phyloP scores from a whole-genome alignment of 2,113 vertebrate species.

The Lutjanus erythropterus region DNA sequence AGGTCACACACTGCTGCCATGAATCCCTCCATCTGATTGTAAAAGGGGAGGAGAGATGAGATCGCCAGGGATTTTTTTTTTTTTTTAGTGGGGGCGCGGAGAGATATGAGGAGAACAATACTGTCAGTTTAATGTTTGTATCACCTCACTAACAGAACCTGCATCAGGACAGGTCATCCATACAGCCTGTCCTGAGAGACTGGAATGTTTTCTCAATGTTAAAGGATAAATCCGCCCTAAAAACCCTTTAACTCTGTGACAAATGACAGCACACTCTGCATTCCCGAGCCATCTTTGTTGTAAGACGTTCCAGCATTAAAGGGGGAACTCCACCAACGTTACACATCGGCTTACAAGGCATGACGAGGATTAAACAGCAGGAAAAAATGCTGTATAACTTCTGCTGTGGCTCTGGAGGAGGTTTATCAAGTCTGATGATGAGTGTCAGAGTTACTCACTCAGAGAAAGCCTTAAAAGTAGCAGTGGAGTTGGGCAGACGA shows the following conservation, averaged over 20 bases:
- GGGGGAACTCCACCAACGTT: neutral
- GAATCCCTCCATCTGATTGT: slow-evolving; percentile 26
- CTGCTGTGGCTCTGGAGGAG: neutral
- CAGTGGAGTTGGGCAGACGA: neutral
- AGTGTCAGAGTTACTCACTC: neutral
- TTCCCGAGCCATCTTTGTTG: neutral
- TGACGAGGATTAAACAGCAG: neutral
- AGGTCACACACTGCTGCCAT: slow-evolving; percentile 57
- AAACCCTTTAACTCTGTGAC: neutral
- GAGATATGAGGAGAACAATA: slow-evolving; percentile 5
- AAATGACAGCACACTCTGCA: neutral
- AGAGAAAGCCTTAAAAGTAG: too few relatives aligned
- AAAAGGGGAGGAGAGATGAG: slow-evolving; percentile 2
- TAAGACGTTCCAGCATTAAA: neutral
- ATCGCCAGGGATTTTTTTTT: neutral
- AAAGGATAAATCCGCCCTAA: slow-evolving; percentile 8
- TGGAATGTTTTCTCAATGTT: slow-evolving; percentile 9
- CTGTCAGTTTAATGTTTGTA: slow-evolving; percentile 30
- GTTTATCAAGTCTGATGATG: neutral
- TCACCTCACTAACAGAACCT: slow-evolving; percentile 30
- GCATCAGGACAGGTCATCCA: slow-evolving; percentile 10
- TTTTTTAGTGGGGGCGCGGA: neutral
- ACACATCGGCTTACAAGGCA: neutral
- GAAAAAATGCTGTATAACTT: neutral
- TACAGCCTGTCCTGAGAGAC: neutral